phyloP scores from a whole-genome alignment of 2,113 vertebrate genomes.

The Phalacrocorax aristotelis region DNA sequence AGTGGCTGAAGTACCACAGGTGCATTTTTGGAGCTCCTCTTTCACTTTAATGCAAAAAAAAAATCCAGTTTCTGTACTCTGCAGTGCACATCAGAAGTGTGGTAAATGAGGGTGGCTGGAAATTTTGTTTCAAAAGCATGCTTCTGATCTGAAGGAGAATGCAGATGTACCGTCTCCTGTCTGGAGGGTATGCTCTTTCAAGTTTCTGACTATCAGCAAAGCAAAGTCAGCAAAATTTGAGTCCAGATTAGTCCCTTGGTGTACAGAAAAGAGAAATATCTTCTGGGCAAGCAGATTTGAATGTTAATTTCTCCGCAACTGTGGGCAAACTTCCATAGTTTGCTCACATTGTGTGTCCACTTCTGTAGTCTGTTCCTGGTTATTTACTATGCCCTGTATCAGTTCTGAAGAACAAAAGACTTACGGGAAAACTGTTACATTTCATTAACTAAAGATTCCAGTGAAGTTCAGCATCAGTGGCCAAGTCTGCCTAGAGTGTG shows the following conservation, averaged over 20 bases:
- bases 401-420: background rate
- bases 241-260: background rate
- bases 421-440: background rate
- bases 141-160: background rate
- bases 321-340: background rate
- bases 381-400: background rate
- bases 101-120: background rate
- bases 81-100: background rate
- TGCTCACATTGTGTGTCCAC: background rate
- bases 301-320: background rate
- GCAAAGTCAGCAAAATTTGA: background rate
- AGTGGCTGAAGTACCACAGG: background rate
- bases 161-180: background rate
- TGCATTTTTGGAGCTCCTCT: background rate
- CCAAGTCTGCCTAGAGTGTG: background rate
- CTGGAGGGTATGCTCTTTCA: background rate
- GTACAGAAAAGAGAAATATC: background rate
- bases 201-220: background rate
- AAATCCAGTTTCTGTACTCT: background rate
- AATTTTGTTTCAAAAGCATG: background rate
- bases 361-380: background rate
- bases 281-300: background rate
- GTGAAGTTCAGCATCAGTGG: background rate
- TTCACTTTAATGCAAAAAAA: background rate
- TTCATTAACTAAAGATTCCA: background rate